phyloP scores from a whole-genome alignment of 2,797 vertebrate species.

The Enteromius mattozi region DNA sequence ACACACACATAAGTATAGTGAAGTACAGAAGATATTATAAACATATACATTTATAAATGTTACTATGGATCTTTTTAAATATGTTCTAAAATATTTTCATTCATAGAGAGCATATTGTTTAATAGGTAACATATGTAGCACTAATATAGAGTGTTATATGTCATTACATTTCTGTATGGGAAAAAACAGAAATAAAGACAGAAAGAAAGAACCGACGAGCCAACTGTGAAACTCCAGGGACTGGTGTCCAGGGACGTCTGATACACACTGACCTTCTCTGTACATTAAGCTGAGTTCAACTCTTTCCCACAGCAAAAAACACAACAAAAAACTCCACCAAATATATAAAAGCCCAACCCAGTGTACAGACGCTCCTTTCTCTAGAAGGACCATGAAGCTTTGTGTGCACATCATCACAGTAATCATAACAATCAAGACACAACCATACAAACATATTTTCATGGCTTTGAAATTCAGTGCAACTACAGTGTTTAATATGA shows the following conservation, averaged over 20 bases:
- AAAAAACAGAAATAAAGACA: neutral
- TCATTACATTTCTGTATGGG: neutral
- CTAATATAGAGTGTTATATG: neutral
- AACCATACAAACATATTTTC: neutral
- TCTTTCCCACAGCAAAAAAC: constrained; percentile 45
- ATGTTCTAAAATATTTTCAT: neutral
- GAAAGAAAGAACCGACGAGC: neutral
- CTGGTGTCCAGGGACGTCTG: constrained; percentile 13
- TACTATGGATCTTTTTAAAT: neutral
- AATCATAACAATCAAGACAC: constrained; percentile 20
- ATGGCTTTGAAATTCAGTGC: neutral
- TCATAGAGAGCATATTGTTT: neutral
- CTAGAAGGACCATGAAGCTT: constrained; percentile 1
- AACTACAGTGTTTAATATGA: neutral
- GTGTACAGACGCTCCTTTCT: constrained; percentile 3
- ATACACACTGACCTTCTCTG: constrained; percentile 22
- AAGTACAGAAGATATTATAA: neutral
- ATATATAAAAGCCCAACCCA: constrained; percentile 13
- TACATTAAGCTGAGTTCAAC: constrained; percentile 40
- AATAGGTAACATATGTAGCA: neutral
- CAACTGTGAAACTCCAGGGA: constrained; percentile 33
- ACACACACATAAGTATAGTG: too few species aligned
- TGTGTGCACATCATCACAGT: neutral
- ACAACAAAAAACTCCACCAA: constrained; percentile 20
- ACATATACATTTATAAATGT: neutral